Evolutionary conservation across 2,888 invertebrate genomes (phyloP), one percentile per base, ranked within the genome.

Genomic region (Poecilobothrus nobilitatus): DNA sequence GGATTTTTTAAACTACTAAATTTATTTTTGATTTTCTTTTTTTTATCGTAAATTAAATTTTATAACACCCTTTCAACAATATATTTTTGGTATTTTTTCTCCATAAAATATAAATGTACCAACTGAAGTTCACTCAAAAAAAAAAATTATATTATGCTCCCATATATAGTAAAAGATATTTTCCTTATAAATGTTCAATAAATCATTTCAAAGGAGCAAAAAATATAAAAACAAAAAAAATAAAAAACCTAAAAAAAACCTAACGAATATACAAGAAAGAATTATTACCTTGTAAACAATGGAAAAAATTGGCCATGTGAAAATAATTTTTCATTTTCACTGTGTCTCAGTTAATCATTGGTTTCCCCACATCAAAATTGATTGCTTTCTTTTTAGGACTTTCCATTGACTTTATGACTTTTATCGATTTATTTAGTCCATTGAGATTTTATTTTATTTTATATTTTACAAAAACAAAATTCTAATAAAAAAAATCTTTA

Each of bases 201-300:
- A 53, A 53, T 53, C 18, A 53, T 53, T n/a, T 37, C 5, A 53
- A 53, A 53, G 15, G 15, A 41, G 53, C 15, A 53, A 27, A 27
- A 53, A 53, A 53, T 53, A 53, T 12, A 53, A 53, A 53, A 53
- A 37, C 4, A 37, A 53, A 15, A 53, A 18, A 53, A n/a, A 53
- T 18, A 41, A 15, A 41, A 41, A n/a, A 53, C 18, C 5, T 15
- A 53, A 53, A 53, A 9, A 18, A 53, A 53, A n/a, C 53, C n/a
- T 53, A 53, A 53, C 15, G 53, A 53, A 18, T n/a, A 18, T n/a
- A 53, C 53, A 15, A 18, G 53, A 18, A 37, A 53, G 18, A 53
- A 18, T 53, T 53, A 53, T 53, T 53, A n/a, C 53, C 53, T 53
- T 53, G 53, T 53, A 53, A 53, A 53, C 53, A 53, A 53, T 53